These are phyloP conservation scores for Petrolisthes cinctipes DNA, from an alignment of 2,888 invertebrate genomes.

Conservation along the genomic window DNA sequence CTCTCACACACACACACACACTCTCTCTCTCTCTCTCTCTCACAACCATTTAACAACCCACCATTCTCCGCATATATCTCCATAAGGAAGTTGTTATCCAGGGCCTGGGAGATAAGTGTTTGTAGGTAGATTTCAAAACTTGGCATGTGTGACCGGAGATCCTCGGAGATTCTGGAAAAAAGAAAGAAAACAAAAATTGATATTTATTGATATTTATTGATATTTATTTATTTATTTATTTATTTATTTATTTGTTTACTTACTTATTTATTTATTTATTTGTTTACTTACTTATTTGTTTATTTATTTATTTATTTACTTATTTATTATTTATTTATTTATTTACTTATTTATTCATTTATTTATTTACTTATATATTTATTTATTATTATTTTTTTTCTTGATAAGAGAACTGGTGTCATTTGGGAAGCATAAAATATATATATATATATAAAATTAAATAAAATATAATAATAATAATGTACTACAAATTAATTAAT, in stretches of 20 bases:
- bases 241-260: too few relatives aligned
- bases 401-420: too few relatives aligned
- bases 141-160: slow-evolving; percentile 76
- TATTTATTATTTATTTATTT: too few relatives aligned
- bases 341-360: too few relatives aligned
- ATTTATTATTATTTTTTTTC: too few relatives aligned
- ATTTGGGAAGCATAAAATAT: background rate
- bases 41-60: slow-evolving; percentile 69
- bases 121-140: slow-evolving; percentile 93
- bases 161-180: slow-evolving; percentile 67
- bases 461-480: background rate
- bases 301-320: too few relatives aligned
- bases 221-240: too few relatives aligned
- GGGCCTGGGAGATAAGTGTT: slow-evolving; percentile 88
- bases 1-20: too few relatives aligned
- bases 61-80: slow-evolving; percentile 93
- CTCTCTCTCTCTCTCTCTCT: background rate
- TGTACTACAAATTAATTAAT: slow-evolving; percentile 6
- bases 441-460: background rate
- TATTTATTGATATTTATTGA: too few relatives aligned
- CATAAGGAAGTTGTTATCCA: slow-evolving; percentile 88
- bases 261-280: too few relatives aligned
- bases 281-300: too few relatives aligned
- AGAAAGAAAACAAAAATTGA: background rate
- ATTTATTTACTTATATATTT: too few relatives aligned